Percentiles rank a stretch among this genome's conserved stretches.
These are phyloP conservation scores for Drosophila kambysellisi DNA, from an alignment of 2,888 invertebrate genomes.

Conservation along the genomic window DNA sequence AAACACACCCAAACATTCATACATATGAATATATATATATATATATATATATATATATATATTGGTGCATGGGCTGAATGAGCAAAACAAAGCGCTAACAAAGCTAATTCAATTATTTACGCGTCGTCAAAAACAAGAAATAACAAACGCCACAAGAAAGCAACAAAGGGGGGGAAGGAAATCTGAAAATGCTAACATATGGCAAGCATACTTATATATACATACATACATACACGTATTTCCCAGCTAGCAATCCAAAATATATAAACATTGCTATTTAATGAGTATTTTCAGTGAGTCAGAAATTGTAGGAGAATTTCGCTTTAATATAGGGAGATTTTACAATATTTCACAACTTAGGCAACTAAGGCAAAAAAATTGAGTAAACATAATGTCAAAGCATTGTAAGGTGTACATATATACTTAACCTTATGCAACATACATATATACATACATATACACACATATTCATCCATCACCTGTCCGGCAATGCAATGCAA, in stretches of 20 bases:
- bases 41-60: constrained; percentile 5
- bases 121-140: constrained; percentile 50
- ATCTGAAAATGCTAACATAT: constrained; percentile 30
- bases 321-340: neutral
- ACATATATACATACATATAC: neutral
- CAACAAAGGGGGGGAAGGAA: constrained; percentile 10
- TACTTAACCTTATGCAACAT: neutral
- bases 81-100: constrained; percentile 63
- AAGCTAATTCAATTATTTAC: constrained; percentile 74
- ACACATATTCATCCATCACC: neutral
- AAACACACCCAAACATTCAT: neutral
- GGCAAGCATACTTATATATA: constrained; percentile 19
- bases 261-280: constrained; percentile 17
- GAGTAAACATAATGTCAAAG: neutral
- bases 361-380: too few relatives aligned
- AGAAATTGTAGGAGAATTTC: constrained; percentile 8
- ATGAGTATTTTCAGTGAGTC: constrained; percentile 17
- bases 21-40: constrained; percentile 10
- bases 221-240: neutral
- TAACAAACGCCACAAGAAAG: constrained; percentile 29
- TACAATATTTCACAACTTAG: neutral
- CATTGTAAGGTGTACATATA: neutral
- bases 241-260: neutral
- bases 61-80: constrained; percentile 24
- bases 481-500: constrained; percentile 13